Evolutionary conservation across 2,113 vertebrate species (phyloP).

Genomic region (Stigmatopora nigra): DNA sequence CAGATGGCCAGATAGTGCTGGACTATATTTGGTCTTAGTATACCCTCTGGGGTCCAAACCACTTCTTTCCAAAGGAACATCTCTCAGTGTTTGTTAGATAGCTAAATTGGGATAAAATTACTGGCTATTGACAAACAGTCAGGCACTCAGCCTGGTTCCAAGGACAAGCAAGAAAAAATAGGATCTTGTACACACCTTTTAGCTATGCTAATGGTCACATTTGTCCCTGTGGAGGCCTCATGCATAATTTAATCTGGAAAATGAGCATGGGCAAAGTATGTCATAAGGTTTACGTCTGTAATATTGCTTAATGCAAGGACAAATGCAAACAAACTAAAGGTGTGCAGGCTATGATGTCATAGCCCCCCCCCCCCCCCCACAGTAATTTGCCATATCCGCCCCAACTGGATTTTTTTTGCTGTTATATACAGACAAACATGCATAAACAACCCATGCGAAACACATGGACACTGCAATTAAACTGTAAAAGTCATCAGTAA

Average conservation of each 20-base stretch:
- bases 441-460: background rate
- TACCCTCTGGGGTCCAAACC: slow-evolving; percentile 48
- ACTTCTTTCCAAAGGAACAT: slow-evolving; percentile 29
- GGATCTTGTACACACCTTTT: slow-evolving; percentile 57
- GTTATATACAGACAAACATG: background rate
- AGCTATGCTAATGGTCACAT: slow-evolving; percentile 74
- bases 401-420: background rate
- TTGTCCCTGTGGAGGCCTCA: slow-evolving; percentile 66
- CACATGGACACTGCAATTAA: background rate
- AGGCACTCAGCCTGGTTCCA: slow-evolving; percentile 59
- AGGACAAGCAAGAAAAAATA: slow-evolving; percentile 56
- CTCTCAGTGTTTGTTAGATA: slow-evolving; percentile 42
- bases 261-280: slow-evolving; percentile 63
- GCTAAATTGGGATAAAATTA: slow-evolving; percentile 66
- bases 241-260: slow-evolving; percentile 70
- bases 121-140: slow-evolving; percentile 73
- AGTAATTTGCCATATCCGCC: background rate
- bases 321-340: slow-evolving; percentile 10
- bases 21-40: slow-evolving; percentile 54
- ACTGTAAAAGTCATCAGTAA: background rate
- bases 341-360: background rate
- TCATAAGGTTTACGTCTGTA: slow-evolving; percentile 58
- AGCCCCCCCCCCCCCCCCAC: background rate
- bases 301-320: slow-evolving; percentile 52
- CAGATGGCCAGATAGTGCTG: slow-evolving; percentile 56